Conservation (phyloP, 1,140 invertebrate genomes). For the Drosophila aff. region DNA sequence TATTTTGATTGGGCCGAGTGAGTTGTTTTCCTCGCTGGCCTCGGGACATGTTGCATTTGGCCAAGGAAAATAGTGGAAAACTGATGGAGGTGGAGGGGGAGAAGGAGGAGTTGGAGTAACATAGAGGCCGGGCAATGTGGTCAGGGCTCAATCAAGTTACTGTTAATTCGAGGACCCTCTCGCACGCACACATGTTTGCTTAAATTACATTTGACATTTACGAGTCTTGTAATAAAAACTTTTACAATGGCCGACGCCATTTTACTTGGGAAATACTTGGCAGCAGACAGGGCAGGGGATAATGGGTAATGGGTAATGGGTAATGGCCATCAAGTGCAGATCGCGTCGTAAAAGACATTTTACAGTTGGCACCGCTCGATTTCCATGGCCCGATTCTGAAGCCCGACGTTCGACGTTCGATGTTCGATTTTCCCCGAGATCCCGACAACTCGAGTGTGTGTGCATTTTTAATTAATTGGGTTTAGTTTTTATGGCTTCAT, state of each 20-base stretch:
- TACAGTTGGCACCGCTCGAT: slow-evolving; percentile 73
- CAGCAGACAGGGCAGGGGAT: slow-evolving; percentile 15
- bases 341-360: slow-evolving; percentile 79
- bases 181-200: slow-evolving; percentile 55
- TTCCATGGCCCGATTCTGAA: slow-evolving; percentile 50
- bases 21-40: slow-evolving; percentile 50
- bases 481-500: slow-evolving; percentile 85
- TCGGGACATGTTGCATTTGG: slow-evolving; percentile 73
- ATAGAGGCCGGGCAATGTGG: slow-evolving; percentile 62
- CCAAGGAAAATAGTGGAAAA: slow-evolving; percentile 46
- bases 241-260: slow-evolving; percentile 82
- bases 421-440: slow-evolving; percentile 23
- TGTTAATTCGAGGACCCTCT: slow-evolving; percentile 55
- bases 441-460: slow-evolving; percentile 30
- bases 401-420: slow-evolving; percentile 1
- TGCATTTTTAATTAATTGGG: slow-evolving; percentile 85
- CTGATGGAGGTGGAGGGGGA: neutral
- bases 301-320: slow-evolving; percentile 57
- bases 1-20: slow-evolving; percentile 78
- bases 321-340: slow-evolving; percentile 82
- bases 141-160: slow-evolving; percentile 73
- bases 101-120: neutral
- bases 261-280: slow-evolving; percentile 71
- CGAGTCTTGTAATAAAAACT: slow-evolving; percentile 79
- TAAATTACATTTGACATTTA: slow-evolving; percentile 85